Evolutionary conservation across 2,113 vertebrate genomes (phyloP), one percentile per base, ranked within the genome.

Genomic region (Trematomus loennbergii): DNA sequence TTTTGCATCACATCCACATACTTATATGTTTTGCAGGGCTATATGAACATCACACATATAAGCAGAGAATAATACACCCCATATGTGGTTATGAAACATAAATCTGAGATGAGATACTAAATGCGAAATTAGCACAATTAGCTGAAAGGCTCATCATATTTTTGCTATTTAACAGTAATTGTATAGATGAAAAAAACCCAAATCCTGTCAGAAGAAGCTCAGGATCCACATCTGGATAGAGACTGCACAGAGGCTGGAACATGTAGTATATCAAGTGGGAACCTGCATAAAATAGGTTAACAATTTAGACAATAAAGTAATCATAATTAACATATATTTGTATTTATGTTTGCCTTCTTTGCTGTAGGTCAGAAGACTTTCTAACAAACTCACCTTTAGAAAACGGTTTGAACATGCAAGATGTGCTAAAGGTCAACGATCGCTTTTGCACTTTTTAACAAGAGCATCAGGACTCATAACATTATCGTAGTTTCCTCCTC

Each of bases 361-460:
- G 13, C 11, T 48, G 46, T 29, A 66, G 65, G 22, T 10, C 33
- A 66, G 10, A 2, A 17, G 29, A 4, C 29, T 22, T 13, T 15
- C n/a, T 48, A 49, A 55, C 18, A 3, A 16, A 43, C 12, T 10
- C 52, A 10, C 9, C 17, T 15, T 1, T 46, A 1, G 2, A 69
- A 33, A 8, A 11, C 33, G 20, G 46, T 0, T 20, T 73, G 12
- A 75, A 57, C 54, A 20, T 11, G n/a, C 7, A 1, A 18, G 45
- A 43, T 7, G 53, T 55, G 61, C 50, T 17, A 12, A 1, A 8
- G 1, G 11, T 5, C 61, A 50, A 6, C n/a, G 15, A 71, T 49
- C 50, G 48, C 10, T 12, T 59, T 59, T 64, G 7, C 29, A 43
- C 5, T 15, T 63, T 40, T 75, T 67, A 86, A 82, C 71, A 72